Percentiles rank a stretch among this genome's conserved stretches.
phyloP scores from a whole-genome alignment of 1,140 invertebrate species.

The Pemphigus obesinymphae region DNA sequence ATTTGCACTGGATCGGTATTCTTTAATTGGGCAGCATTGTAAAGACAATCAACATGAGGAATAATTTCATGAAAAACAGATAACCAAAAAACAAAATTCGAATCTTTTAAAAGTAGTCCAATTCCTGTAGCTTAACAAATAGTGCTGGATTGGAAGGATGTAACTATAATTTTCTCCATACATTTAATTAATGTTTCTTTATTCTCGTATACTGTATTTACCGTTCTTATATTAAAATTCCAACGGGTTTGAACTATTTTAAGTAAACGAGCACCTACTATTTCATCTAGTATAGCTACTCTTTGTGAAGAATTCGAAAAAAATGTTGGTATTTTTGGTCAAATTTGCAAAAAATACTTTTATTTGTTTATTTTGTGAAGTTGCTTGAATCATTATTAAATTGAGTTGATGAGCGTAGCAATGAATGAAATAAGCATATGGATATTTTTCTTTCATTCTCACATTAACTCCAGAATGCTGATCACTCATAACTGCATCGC shows the following conservation, averaged over 20 bases:
- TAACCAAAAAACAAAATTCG: constrained; percentile 1
- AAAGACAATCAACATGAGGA: not conserved
- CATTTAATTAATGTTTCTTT: constrained; percentile 4
- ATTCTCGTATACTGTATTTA: constrained; percentile 27
- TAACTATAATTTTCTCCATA: not conserved
- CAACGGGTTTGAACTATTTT: not conserved
- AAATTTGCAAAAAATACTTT: too few relatives aligned
- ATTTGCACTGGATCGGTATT: constrained; percentile 1
- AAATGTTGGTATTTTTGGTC: too few relatives aligned
- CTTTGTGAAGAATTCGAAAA: too few relatives aligned
- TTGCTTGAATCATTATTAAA: constrained; percentile 20
- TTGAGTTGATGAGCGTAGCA: too few relatives aligned
- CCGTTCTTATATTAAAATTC: constrained; percentile 39
- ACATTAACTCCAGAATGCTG: constrained; percentile 46
- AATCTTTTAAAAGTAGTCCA: not conserved
- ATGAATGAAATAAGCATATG: constrained; percentile 48
- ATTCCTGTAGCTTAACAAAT: constrained; percentile 1
- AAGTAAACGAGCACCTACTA: not conserved
- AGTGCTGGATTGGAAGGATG: not conserved
- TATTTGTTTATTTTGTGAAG: constrained; percentile 12
- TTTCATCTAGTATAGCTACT: constrained; percentile 22
- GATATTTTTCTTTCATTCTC: constrained; percentile 46
- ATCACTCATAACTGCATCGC: constrained; percentile 42
- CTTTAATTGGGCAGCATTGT: not conserved
- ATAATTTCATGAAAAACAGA: constrained; percentile 1